Evolutionary conservation across 2,113 vertebrate genomes (phyloP), one percentile per base, ranked within the genome.

Genomic region (Numida meleagris): DNA sequence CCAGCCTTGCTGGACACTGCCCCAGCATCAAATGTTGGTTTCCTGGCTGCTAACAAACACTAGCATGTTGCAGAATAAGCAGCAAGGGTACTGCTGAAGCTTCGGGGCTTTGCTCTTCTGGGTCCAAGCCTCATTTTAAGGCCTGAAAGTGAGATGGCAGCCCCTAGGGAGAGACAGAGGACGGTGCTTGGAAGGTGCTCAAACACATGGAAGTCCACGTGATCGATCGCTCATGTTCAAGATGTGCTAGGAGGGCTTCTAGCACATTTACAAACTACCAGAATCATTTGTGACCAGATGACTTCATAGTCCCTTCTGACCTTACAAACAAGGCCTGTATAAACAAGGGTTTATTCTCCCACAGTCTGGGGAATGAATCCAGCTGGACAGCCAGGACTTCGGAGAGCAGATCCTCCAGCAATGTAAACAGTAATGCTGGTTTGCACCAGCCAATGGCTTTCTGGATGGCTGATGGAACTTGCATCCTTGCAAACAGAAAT

Each of bases 11-110:
- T 89, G 80, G 94, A 96, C 73, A 25, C 84, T 93, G 88, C 77
- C 57, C 80, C 57, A 33, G 88, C 80, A 85, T 65, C 93, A 24
- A 93, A 46, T 53, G 74, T 51, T 78, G 75, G 80, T 51, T 97
- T 97, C 96, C 95, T 96, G 93, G 33, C 88, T 79, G 88, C 89
- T 68, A 92, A 75, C 50, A 96, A 93, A 80, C 78, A 86, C 8
- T 2, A 0, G 40, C 63, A 84, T 0, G 0, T 67, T 72, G 80
- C 8, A 62, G 81, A 82, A 31, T 14, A 20, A 66, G 81, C 5
- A 1, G 48, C 53, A 71, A 63, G 5, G 51, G 24, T 21, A 68
- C 53, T 46, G 68, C 72, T 78, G 36, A 53, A 77, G 51, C 58
- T 88, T 61, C 36, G 0, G 0, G 79, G 79, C 29, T 34, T 94